Conservation (phyloP, 2,888 invertebrate genomes). For the Drosophila formosana region DNA sequence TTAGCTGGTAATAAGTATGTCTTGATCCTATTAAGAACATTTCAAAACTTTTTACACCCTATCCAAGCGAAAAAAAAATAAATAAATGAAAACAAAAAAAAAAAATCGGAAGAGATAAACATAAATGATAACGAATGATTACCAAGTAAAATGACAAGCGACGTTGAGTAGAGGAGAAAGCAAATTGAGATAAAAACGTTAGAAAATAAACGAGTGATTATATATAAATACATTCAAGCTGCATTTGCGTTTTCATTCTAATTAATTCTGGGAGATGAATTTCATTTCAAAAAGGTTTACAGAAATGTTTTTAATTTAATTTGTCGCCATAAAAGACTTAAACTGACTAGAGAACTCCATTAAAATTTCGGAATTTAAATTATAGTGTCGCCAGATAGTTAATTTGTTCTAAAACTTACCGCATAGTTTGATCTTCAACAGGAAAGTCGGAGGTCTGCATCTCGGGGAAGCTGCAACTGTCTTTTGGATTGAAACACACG, state of each 20-base stretch:
- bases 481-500: constrained; percentile 8
- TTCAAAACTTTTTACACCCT: constrained; percentile 70
- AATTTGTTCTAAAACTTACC: too few species aligned
- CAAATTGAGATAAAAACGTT: constrained; percentile 50
- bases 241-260: neutral
- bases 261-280: too few species aligned
- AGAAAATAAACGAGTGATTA: constrained; percentile 76
- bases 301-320: too few species aligned
- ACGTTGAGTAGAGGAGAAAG: constrained; percentile 20
- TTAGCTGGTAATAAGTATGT: constrained; percentile 52
- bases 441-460: too few species aligned
- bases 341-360: too few species aligned
- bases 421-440: too few species aligned
- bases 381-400: too few species aligned
- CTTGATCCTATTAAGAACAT: constrained; percentile 65
- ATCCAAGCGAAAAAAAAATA: constrained; percentile 48
- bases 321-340: too few species aligned
- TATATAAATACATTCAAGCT: constrained; percentile 57
- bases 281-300: too few species aligned
- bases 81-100: constrained; percentile 21
- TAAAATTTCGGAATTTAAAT: too few species aligned
- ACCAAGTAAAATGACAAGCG: constrained; percentile 47
- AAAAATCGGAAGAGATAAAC: constrained; percentile 17
- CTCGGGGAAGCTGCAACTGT: neutral
- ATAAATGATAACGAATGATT: constrained; percentile 57